These are phyloP conservation scores for Popillia japonica DNA, from an alignment of 1,140 invertebrate genomes.

Conservation along the genomic window DNA sequence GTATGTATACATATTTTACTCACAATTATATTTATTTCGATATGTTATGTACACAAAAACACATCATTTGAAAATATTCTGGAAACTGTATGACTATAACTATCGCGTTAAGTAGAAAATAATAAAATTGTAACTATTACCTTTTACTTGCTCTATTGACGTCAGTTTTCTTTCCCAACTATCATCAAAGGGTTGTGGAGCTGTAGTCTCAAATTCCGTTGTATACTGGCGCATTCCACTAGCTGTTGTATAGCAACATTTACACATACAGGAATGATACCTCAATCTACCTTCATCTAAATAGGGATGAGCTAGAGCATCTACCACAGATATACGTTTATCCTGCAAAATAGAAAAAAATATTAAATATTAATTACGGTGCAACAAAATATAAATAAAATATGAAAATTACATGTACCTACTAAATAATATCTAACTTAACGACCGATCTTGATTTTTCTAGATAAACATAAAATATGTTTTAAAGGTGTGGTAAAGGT, in stretches of 20 bases:
- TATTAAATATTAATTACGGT: background rate
- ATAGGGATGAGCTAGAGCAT: slow-evolving; percentile 96
- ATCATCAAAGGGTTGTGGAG: slow-evolving; percentile 90
- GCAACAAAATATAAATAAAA: background rate
- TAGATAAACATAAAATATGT: too few relatives aligned
- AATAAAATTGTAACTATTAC: slow-evolving; percentile 62
- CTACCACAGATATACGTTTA: slow-evolving; percentile 92
- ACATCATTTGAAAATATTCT: too few relatives aligned
- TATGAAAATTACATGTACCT: background rate
- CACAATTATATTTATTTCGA: too few relatives aligned
- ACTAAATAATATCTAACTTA: too few relatives aligned
- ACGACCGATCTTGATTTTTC: too few relatives aligned
- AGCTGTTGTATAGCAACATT: slow-evolving; percentile 89
- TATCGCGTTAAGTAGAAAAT: too few relatives aligned
- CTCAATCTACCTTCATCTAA: slow-evolving; percentile 96
- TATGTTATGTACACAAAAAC: too few relatives aligned
- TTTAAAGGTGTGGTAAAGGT: too few relatives aligned
- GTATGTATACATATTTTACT: too few relatives aligned
- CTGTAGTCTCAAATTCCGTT: slow-evolving; percentile 90
- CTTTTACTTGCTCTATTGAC: slow-evolving; percentile 93
- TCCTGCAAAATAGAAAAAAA: slow-evolving; percentile 68
- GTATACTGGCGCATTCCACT: slow-evolving; percentile 86
- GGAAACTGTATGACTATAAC: too few relatives aligned
- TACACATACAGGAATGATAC: slow-evolving; percentile 99
- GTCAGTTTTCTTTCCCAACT: slow-evolving; percentile 93